phyloP scores from a whole-genome alignment of 2,888 invertebrate genomes.

The Drosophila nr. medialis region DNA sequence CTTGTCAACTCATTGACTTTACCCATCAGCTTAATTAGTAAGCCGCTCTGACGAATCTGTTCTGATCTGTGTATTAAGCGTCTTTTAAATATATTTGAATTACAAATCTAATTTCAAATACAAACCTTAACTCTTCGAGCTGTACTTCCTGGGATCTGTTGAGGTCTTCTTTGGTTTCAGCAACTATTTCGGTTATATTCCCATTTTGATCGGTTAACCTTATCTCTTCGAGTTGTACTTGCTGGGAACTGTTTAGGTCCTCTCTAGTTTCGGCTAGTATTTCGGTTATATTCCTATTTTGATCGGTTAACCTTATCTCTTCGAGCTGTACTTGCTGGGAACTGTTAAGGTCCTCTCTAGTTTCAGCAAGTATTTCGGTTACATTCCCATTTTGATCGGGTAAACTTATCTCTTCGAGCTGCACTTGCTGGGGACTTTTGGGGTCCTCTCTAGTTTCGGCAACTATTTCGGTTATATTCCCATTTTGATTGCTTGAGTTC shows the following conservation, averaged over 20 bases:
- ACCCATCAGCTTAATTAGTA: neutral
- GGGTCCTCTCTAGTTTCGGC: accelerated
- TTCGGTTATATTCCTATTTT: neutral
- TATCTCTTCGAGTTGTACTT: neutral
- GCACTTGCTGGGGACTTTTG: neutral
- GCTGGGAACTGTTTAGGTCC: too few relatives aligned
- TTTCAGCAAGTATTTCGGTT: too few relatives aligned
- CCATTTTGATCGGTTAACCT: too few relatives aligned
- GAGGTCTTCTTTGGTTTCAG: neutral
- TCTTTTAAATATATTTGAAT: neutral
- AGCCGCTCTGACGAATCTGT: neutral
- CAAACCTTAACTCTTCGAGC: constrained; percentile 24
- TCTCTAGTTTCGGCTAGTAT: neutral
- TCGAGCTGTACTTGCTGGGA: too few relatives aligned
- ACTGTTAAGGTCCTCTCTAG: too few relatives aligned
- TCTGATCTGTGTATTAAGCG: neutral
- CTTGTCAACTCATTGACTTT: neutral
- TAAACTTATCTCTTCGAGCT: neutral
- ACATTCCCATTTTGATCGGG: too few relatives aligned
- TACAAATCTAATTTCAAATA: neutral
- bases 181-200: too few relatives aligned
- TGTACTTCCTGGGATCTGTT: constrained; percentile 10
- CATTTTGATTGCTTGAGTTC: neutral
- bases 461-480: neutral
- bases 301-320: too few relatives aligned